A percentile compares a stretch with the other conserved stretches of the same genome.
Evolutionary conservation across 2,113 vertebrate species (phyloP).

Genomic region (Thunnus thynnus): DNA sequence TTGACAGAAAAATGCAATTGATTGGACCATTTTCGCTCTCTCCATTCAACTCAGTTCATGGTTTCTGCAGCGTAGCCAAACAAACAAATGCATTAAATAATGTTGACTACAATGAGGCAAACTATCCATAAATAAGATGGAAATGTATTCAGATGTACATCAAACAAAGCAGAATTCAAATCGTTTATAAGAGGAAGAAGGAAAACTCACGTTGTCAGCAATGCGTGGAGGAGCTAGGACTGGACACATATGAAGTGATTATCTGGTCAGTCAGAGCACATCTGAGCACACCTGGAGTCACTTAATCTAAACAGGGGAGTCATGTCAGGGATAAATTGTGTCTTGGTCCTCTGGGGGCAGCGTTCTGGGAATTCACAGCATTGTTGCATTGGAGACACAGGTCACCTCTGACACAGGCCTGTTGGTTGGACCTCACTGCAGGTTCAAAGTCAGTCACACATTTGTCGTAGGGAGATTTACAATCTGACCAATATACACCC

Average conservation of each 20-base stretch:
- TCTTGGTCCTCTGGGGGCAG: background rate
- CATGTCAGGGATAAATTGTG: background rate
- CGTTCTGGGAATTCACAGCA: background rate
- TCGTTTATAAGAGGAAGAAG: background rate
- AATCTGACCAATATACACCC: no score
- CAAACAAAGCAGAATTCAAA: background rate
- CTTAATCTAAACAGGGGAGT: background rate
- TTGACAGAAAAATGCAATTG: background rate
- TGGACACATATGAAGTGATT: background rate
- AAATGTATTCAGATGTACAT: background rate
- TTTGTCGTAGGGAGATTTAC: no score
- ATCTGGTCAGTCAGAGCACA: background rate
- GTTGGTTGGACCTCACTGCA: no score
- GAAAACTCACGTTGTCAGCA: background rate
- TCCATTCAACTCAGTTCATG: no score
- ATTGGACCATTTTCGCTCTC: background rate
- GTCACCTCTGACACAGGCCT: no score
- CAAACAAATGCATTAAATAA: no score
- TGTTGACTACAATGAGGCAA: background rate
- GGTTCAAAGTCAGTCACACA: no score
- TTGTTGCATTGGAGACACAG: no score
- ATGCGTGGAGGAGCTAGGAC: background rate
- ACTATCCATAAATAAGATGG: background rate
- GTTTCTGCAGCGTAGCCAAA: no score
- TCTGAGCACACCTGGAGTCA: conserved; percentile 14